Evolutionary conservation across 1,140 invertebrate species (phyloP), one percentile per base, ranked within the genome.

Genomic region (Achatina immaculata): DNA sequence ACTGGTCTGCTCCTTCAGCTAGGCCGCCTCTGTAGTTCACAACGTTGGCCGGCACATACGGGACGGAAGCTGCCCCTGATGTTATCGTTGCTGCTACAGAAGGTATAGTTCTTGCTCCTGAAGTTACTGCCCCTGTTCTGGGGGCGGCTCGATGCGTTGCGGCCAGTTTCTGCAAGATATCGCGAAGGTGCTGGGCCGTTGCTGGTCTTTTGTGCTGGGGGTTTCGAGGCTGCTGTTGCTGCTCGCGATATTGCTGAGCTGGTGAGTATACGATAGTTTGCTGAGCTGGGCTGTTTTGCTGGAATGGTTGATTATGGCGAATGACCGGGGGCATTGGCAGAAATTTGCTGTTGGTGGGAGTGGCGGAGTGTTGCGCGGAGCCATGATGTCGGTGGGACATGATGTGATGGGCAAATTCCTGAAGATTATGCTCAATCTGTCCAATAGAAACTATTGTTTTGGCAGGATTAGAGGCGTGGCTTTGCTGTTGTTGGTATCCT

Each of bases 151-250:
- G 16, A n/a, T 34, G 48, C 2, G n/a, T 11, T 2, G 28, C 42
- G 9, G 43, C 43, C 6, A 73, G 45, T 34, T 51, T 73, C 43
- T 73, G 42, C 1, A 73, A 45, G 21, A 73, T 73, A n/a, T 42
- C 19, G 7, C 71, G 40, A 2, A 73, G 40, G 3, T 73, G 71
- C 4, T 73, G 38, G 0, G 71, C n/a, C 7, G 69, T 42, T 43
- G 40, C 24, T 19, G 38, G 65, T 34, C 21, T 34, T 7, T 31
- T 68, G 11, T 16, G 11, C 6, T 24, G 31, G 6, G 2, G 31
- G n/a, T 16, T 38, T 68, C 36, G 65, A 34, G 31, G 65, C n/a
- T 6, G 9, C 21, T 31, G 65, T 68, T 68, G 65, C 21, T 68
- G 65, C 11, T 36, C 6, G 1, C 36, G 34, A 14, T 40, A 31